Evolutionary conservation across 2,888 invertebrate genomes (phyloP).

Genomic region (Ichneumoninae sp.): DNA sequence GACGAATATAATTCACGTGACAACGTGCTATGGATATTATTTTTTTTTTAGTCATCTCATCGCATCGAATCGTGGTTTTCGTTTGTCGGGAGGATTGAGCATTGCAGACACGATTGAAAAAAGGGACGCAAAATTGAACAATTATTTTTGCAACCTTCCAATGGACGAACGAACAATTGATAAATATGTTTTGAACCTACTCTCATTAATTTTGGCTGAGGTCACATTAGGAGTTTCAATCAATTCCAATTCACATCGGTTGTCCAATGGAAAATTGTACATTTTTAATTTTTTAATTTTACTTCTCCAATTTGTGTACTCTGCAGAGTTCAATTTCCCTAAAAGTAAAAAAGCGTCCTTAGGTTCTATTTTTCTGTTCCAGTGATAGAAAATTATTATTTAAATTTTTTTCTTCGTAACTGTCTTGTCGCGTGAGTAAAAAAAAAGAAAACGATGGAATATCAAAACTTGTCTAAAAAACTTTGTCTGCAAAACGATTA

Average conservation of each 20-base stretch:
- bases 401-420: not conserved
- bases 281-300: not conserved
- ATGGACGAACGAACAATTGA: too few species aligned
- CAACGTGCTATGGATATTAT: conserved; percentile 24
- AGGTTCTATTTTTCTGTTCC: conserved; percentile 9
- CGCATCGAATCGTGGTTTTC: conserved; percentile 23
- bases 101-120: not conserved
- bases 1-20: conserved; percentile 2
- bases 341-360: conserved; percentile 10
- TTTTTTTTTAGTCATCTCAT: conserved; percentile 18
- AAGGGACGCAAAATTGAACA: not conserved
- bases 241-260: not conserved
- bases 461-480: conserved; percentile 32
- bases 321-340: not conserved
- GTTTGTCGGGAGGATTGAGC: not conserved
- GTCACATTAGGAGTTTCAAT: too few species aligned
- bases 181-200: too few species aligned
- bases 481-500: conserved; percentile 55
- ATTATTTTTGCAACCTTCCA: not conserved
- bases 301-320: not conserved
- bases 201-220: too few species aligned
- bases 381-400: conserved; percentile 36
- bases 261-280: not conserved
- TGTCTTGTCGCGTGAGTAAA: conserved; percentile 2
- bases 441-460: conserved; percentile 49